Conservation (phyloP, 1,140 invertebrate genomes). For the Neuroterus valhalla region DNA sequence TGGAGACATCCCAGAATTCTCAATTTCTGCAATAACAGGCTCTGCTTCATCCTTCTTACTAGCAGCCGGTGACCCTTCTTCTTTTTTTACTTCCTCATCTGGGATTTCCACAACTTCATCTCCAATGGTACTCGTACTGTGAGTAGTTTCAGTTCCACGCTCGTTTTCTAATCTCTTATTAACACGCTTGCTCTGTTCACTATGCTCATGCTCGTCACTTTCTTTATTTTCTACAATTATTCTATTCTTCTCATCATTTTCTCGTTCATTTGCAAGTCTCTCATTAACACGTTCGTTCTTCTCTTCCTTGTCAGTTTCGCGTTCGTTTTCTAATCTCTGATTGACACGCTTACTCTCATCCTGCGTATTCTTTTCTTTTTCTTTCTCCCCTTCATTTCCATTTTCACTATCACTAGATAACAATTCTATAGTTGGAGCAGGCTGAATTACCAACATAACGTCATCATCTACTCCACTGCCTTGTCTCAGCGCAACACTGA, state of each 20-base stretch:
- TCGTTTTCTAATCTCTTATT: constrained; percentile 58
- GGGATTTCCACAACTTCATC: not conserved
- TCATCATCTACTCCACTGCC: constrained; percentile 66
- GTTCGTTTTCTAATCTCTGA: not conserved
- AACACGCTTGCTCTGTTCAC: constrained; percentile 36
- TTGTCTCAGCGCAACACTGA: constrained; percentile 57
- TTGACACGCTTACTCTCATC: not conserved
- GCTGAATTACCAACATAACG: constrained; percentile 70
- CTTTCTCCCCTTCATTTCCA: constrained; percentile 4
- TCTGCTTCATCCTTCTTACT: constrained; percentile 4
- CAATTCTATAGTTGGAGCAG: constrained; percentile 70
- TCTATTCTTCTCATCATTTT: not conserved
- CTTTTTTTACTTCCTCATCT: constrained; percentile 3
- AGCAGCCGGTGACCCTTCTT: not conserved
- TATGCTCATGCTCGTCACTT: constrained; percentile 1
- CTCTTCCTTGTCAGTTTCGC: not conserved
- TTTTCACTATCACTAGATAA: constrained; percentile 68
- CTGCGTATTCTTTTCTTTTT: no score
- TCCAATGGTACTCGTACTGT: constrained; percentile 16
- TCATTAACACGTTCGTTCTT: no score
- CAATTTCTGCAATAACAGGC: not conserved
- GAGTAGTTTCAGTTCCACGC: constrained; percentile 42
- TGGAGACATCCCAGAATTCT: constrained; percentile 8
- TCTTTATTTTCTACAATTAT: not conserved
- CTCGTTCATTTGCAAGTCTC: no score